Percentiles rank a stretch among this genome's conserved stretches.
These are phyloP conservation scores for Rhingia rostrata DNA, from an alignment of 2,888 invertebrate genomes.

Conservation along the genomic window DNA sequence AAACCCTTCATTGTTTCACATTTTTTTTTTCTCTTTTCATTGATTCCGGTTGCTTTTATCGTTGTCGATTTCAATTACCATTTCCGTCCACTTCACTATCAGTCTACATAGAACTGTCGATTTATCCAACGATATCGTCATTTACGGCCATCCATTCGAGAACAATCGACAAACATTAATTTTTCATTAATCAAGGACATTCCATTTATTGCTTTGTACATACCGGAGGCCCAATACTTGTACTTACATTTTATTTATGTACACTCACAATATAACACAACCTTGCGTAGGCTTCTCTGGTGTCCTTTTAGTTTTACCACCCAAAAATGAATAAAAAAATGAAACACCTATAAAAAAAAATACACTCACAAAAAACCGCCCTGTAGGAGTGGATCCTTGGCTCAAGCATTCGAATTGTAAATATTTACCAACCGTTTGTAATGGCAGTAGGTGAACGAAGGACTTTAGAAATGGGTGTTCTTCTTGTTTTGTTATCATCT, in stretches of 20 bases:
- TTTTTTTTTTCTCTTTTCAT: not conserved
- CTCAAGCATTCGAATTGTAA: constrained; percentile 54
- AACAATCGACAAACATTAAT: constrained; percentile 46
- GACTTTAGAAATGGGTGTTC: constrained; percentile 10
- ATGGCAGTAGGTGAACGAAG: constrained; percentile 22
- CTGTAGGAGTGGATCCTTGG: constrained; percentile 28
- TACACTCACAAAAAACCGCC: not conserved
- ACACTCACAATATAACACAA: not conserved
- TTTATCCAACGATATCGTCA: constrained; percentile 17
- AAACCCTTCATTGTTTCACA: not conserved
- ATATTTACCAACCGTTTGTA: constrained; percentile 51
- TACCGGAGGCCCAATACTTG: not conserved
- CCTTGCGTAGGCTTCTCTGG: not conserved
- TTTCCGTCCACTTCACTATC: constrained; percentile 15
- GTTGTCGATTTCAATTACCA: constrained; percentile 23
- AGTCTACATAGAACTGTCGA: constrained; percentile 2
- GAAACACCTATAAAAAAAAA: not conserved
- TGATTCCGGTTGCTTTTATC: constrained; percentile 26
- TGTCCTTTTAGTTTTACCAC: constrained; percentile 13
- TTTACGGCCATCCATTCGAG: constrained; percentile 33
- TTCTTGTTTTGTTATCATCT: not conserved
- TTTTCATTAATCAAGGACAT: constrained; percentile 38
- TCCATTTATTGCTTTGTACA: not conserved
- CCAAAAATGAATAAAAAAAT: not conserved
- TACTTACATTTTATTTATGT: not conserved